Evolutionary conservation across 1,140 invertebrate species (phyloP), one percentile per base, ranked within the genome.

Genomic region (Pogonomyrmex barbatus): DNA sequence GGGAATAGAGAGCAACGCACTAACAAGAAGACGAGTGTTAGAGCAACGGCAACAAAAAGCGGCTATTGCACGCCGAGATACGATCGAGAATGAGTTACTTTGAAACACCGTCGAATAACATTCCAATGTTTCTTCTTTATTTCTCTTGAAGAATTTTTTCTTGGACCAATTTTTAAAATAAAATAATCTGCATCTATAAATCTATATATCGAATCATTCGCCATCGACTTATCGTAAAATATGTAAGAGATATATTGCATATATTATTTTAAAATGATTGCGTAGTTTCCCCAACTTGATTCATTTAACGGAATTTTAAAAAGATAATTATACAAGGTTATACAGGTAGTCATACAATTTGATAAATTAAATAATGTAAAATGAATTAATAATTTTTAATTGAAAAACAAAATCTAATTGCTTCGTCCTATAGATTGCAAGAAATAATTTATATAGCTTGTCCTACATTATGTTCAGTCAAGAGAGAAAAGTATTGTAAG

Each of bases 21-120:
- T 75, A 73, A 75, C 68, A 75, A 83, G 54, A 24, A 42, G 30
- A 60, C 36, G 30, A 42, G 54, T 56, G 67, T 45, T 42, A 33
- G 68, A 52, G 45, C 54, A 39, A 39, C 12, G 36, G 39, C n/a
- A 17, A 39, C 30, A 73, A 73, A 17, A 47, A 45, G 24, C 4
- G 24, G 9, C n/a, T 30, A 62, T 75, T 60, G 33, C 17, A 8
- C 33, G 17, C 33, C 42, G 42, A 60, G 56, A 83, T 62, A 30
- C 54, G 30, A 82, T 82, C 54, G 30, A 58, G 14, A 73, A n/a
- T 9, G 65, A 81, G 24, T 75, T 83, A 42, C 1, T 42, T 14
- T 50, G 79, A 36, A 73, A 83, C 47, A 45, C 14, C 30, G 30
- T 58, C n/a, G 17, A 58, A 24, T 42, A 62, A 71, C 39, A 24